Conservation (phyloP, 2,113 vertebrate species). For the Otocyon megalotis region DNA sequence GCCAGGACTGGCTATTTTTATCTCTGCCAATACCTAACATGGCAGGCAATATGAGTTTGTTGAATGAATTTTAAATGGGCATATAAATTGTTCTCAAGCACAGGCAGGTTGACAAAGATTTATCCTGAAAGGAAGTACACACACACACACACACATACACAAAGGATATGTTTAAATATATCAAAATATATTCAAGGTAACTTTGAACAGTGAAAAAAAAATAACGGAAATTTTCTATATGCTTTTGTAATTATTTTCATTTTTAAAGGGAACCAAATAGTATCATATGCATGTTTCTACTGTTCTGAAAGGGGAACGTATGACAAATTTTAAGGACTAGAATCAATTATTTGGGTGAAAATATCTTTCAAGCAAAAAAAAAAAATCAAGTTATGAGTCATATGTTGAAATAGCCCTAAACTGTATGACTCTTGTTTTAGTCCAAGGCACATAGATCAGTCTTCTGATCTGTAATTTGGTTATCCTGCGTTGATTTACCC, state of each 20-base stretch:
- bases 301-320: neutral
- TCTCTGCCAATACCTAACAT: neutral
- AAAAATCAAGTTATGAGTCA: neutral
- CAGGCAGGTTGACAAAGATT: neutral
- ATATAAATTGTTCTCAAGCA: neutral
- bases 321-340: neutral
- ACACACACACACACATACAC: neutral
- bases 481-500: neutral
- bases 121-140: neutral
- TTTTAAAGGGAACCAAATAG: neutral
- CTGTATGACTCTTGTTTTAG: neutral
- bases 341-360: neutral
- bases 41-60: neutral
- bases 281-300: neutral
- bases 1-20: neutral
- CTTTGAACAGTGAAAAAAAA: neutral
- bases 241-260: neutral
- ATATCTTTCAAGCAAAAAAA: neutral
- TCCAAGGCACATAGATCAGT: neutral
- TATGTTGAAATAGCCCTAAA: neutral
- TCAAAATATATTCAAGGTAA: neutral
- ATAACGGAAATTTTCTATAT: neutral
- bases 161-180: neutral
- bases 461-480: conserved; percentile 1
- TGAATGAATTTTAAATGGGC: neutral